Percentiles rank a stretch among this genome's conserved stretches.
These are phyloP conservation scores for Champsocephalus gunnari DNA, from an alignment of 2,797 vertebrate genomes.

Conservation along the genomic window DNA sequence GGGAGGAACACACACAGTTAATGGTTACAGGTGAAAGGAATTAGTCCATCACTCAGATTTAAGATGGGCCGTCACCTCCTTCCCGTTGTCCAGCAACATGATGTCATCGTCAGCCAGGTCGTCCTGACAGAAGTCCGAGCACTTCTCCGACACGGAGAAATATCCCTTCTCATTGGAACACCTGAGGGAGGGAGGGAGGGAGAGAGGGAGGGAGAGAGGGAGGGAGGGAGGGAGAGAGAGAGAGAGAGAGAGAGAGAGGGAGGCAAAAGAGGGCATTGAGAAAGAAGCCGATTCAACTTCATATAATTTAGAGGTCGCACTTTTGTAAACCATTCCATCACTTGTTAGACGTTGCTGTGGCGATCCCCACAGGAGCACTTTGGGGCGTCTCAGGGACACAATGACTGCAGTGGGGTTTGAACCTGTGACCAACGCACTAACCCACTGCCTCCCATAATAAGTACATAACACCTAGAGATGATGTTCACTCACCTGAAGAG, in stretches of 20 bases:
- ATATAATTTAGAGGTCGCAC: too few relatives aligned
- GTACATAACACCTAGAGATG: not conserved
- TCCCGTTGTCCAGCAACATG: conserved; percentile 97
- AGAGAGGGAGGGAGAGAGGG: not conserved
- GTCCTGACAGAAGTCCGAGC: conserved; percentile 98
- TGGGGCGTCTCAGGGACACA: too few relatives aligned
- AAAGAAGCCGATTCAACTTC: too few relatives aligned
- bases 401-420: too few relatives aligned
- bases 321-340: too few relatives aligned
- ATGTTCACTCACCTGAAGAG: conserved; percentile 89
- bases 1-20: not conserved
- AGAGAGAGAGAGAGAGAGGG: too few relatives aligned
- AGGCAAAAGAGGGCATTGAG: not conserved
- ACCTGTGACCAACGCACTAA: too few relatives aligned
- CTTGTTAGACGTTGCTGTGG: too few relatives aligned
- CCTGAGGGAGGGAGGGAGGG: conserved; percentile 68
- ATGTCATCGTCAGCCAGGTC: conserved; percentile 98
- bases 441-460: too few relatives aligned
- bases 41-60: not conserved
- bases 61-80: conserved; percentile 82
- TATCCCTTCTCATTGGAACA: conserved; percentile 99
- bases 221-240: too few relatives aligned
- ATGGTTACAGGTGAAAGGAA: not conserved
- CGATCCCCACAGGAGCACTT: too few relatives aligned
- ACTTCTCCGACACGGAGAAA: conserved; percentile 97